Base-by-base conservation (phyloP, 2,888 invertebrate species). In the Morpho helenor region DNA sequence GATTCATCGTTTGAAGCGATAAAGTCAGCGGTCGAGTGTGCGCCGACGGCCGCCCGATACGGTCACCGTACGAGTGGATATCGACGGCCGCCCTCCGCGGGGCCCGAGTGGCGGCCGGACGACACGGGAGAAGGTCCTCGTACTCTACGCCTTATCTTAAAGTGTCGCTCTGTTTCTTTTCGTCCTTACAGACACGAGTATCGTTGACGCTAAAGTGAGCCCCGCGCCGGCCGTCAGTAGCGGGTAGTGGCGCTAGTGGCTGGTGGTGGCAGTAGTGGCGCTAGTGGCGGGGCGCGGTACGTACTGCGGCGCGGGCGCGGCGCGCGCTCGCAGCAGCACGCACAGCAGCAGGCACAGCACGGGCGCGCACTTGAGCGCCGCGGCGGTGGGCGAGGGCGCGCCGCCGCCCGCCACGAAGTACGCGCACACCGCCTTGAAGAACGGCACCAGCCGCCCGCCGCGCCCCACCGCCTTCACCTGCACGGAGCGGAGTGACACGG, bases 341-440 rank as follows among this genome's bases (percentile, higher is more conserved):
- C 96, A 96, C 46, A 95, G 82, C 79, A 96, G 93, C 65, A 98
- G 92, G 65, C 96, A 95, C 67, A 96, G 82, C 69, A 98, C 94
- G 56, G 98, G 98, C 70, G 97, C 92, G 83, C 97, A 97, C 92
- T 98, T 98, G 75, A 96, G 91, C 60, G 95, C 89, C 65, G 94
- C 95, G 61, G 94, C 91, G 65, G 93, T 75, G 44, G 94, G 93
- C 2, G 96, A 95, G 57, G 74, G 72, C 62, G 92, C 69, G 48
- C 67, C 76, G 56, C 66, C 93, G 90, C 70, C 91, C 69, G 96
- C 91, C 66, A 94, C 93, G 87, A 97, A 98, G 87, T 97, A 98
- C 68, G 97, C 93, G 63, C 94, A 93, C 62, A 96, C 94, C 52
- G 96, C 94, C 87, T 95, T 95, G 89, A 96, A 94, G 91, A 98